These are phyloP conservation scores for Pandemis cinnamomeana DNA, from an alignment of 2,888 invertebrate genomes.

Conservation along the genomic window DNA sequence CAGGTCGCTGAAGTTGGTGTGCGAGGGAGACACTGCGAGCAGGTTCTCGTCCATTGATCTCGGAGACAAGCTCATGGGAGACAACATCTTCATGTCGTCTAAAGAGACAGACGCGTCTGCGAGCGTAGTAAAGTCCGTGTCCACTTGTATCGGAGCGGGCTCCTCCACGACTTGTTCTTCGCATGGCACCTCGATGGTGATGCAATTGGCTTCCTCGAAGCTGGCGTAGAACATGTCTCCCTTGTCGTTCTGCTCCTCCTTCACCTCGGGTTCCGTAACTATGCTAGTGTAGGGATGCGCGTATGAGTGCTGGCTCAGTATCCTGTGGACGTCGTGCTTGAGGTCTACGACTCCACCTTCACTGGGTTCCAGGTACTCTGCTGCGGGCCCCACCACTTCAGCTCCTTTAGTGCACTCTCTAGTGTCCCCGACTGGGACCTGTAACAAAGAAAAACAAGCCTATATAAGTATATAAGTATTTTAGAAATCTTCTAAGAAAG, in stretches of 20 bases:
- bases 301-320: constrained; percentile 81
- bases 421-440: constrained; percentile 72
- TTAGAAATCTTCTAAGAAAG: too few relatives aligned
- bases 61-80: constrained; percentile 74
- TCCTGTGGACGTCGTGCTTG: constrained; percentile 76
- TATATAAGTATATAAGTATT: too few relatives aligned
- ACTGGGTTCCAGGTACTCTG: constrained; percentile 94
- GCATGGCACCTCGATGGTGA: constrained; percentile 89
- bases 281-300: constrained; percentile 76
- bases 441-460: constrained; percentile 47
- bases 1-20: constrained; percentile 74
- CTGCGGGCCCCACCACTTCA: constrained; percentile 94
- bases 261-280: constrained; percentile 50
- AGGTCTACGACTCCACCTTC: constrained; percentile 82
- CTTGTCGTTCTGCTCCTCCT: constrained; percentile 69
- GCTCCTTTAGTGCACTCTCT: constrained; percentile 79
- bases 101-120: constrained; percentile 64
- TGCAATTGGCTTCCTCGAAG: constrained; percentile 88
- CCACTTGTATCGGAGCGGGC: constrained; percentile 55
- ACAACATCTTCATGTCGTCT: constrained; percentile 76
- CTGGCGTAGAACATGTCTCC: constrained; percentile 89
- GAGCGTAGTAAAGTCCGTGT: constrained; percentile 63
- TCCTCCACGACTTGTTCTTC: constrained; percentile 80
- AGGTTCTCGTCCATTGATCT: constrained; percentile 67
- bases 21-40: constrained; percentile 72